Base-by-base conservation (phyloP, 2,113 vertebrate genomes). In the Anoura caudifer region DNA sequence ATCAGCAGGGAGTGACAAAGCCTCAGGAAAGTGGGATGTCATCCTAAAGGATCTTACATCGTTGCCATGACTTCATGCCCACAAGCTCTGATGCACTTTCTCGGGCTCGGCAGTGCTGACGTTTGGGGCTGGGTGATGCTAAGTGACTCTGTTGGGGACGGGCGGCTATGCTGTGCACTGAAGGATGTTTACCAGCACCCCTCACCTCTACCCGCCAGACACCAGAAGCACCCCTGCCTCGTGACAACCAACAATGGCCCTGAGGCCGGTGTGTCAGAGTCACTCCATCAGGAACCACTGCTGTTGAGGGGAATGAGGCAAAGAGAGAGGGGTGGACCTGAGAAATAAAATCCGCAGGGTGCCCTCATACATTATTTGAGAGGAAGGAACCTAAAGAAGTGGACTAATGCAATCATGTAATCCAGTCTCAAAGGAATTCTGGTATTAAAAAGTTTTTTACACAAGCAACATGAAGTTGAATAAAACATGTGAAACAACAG, bases 271-370 rank as follows among this genome's bases (percentile, higher is more conserved):
- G 47, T 7, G 67, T 15, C 45, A 67, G 31, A n/a, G 50, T 0
- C 10, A 5, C 15, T 52, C 1, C 8, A 0, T 14, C 13, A 28
- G 56, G 59, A 75, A 59, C 26, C 26, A 17, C 12, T 7, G 4
- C 41, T 22, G 20, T 54, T 24, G 33, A 83, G 41, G 15, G 59
- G 56, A 24, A 14, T 7, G 20, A 22, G 63, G 15, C 36, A 22
- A 54, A 73, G 17, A 69, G 45, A 84, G 22, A 93, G 63, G 17
- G 72, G 85, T 4, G 17, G 47, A 31, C n/a, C 7, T 36, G 13
- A 87, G 56, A 87, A 41, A 72, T 2, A 47, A 65, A 85, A 38
- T 72, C 52, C 2, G 22, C 16, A 31, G 12, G 19, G 79, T 6
- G 47, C 3, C 19, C 26, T n/a, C 38, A 36, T 16, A 31, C 20